phyloP scores from a whole-genome alignment of 2,797 vertebrate genomes.

The Leptodactylus fallax region DNA sequence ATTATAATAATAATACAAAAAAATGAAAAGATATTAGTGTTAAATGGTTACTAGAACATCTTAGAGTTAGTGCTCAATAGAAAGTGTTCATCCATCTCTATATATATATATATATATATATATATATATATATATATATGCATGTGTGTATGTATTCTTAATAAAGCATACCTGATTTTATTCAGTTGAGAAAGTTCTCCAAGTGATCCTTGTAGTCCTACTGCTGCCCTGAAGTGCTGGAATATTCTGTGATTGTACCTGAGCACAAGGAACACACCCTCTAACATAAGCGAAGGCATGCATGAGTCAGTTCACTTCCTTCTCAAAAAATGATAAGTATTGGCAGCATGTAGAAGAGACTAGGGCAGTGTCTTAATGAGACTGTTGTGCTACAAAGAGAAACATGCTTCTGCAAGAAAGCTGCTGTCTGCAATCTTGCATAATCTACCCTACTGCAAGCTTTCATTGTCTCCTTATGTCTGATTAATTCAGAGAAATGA shows the following conservation, averaged over 20 bases:
- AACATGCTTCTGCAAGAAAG: slow-evolving; percentile 38
- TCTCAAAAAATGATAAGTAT: slow-evolving; percentile 44
- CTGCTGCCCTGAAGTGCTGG: slow-evolving; percentile 48
- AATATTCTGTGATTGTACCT: slow-evolving; percentile 52
- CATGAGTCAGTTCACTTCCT: slow-evolving; percentile 52
- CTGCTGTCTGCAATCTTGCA: slow-evolving; percentile 4
- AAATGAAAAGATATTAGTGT: background rate
- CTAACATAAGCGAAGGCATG: slow-evolving; percentile 39
- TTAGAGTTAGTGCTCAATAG: background rate
- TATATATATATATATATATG: too few relatives aligned
- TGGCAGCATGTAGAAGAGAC: slow-evolving; percentile 41
- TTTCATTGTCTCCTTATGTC: background rate
- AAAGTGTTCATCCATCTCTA: background rate
- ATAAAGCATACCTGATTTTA: slow-evolving; percentile 30
- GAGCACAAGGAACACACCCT: slow-evolving; percentile 49
- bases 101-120: too few relatives aligned
- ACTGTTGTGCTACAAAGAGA: background rate
- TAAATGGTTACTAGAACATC: background rate
- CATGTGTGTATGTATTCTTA: background rate
- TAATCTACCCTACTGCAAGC: background rate
- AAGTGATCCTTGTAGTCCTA: background rate
- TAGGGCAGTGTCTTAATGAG: slow-evolving; percentile 22
- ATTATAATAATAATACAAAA: too few relatives aligned
- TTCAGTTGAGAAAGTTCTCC: background rate
- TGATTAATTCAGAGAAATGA: background rate